Base-by-base conservation (phyloP, 35 echinoderm and acorn worm genomes). In the Anneissia japonica region DNA sequence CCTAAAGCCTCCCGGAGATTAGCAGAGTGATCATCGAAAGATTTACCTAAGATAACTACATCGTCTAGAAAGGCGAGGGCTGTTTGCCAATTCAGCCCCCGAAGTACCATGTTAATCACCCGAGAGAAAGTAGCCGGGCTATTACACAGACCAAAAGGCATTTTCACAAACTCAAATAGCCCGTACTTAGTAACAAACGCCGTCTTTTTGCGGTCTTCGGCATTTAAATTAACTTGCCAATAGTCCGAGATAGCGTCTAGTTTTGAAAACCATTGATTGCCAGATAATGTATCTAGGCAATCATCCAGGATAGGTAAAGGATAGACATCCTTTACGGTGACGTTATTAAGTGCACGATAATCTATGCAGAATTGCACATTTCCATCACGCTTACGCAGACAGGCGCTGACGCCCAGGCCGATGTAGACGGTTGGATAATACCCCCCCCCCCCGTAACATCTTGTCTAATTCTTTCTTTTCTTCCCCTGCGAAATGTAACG, bases 61-160 rank as follows among this genome's bases (percentile, higher is more conserved):
- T 89, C 79, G 32, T 89, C 87, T 29, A 83, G 73, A 34, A 89
- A 89, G 19, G 87, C 87, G 0, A 89, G 64, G 0, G 79, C 87
- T 35, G 56, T 73, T 34, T 83, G 28, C 87, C 87, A 89, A 5
- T 64, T 72, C 7, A 89, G 37, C 23, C 87, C 80, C 6, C 79
- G 41, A 1, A 89, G 87, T 0, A 84, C 32, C 26, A 84, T 56
- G 32, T 84, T 74, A 6, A 84, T 56, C 0, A 84, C 83, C 31
- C 36, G 7, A 46, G 83, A 84, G 32, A 84, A 84, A 0, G 83
- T 84, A 0, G 83, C 83, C 4, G 31, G 83, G 9, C 29, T 28
- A 84, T 72, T 72, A 32, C 46, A 84, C 7, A 84, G 51, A 32
- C 83, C 51, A 32, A 84, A 84, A 4, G 64, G 83, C 51, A 84